Evolutionary conservation across 30 jellyfish, hydroid and myxozoan genomes (phyloP).

Genomic region (Nemopilema nomurai): DNA sequence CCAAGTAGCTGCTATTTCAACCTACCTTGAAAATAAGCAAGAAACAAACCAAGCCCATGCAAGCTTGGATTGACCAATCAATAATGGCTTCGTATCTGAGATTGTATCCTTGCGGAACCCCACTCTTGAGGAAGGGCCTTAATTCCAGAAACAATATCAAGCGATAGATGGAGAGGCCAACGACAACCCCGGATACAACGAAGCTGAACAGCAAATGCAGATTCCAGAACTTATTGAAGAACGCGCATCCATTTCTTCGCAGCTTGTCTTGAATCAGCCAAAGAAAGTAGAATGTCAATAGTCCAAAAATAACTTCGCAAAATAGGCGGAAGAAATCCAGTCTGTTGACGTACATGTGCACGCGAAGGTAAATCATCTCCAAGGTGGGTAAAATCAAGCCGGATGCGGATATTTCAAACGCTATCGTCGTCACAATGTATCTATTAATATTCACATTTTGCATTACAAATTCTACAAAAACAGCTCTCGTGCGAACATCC

Average conservation of each 20-base stretch:
- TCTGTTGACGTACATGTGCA: slow-evolving; percentile 51
- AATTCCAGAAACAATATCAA: slow-evolving; percentile 30
- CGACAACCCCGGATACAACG: slow-evolving; percentile 17
- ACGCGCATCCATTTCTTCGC: slow-evolving; percentile 22
- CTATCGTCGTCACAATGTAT: slow-evolving; percentile 51
- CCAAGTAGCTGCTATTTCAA: neutral
- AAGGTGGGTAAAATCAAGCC: slow-evolving; percentile 49
- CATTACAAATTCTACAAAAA: slow-evolving; percentile 57
- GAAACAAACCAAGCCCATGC: slow-evolving; percentile 75
- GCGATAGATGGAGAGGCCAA: slow-evolving; percentile 60
- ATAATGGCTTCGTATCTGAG: slow-evolving; percentile 51
- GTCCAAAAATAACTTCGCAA: slow-evolving; percentile 70
- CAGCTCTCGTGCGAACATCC: slow-evolving; percentile 70
- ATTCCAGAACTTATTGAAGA: slow-evolving; percentile 56
- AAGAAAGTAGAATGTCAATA: slow-evolving; percentile 42
- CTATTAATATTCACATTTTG: slow-evolving; percentile 56
- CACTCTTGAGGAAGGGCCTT: slow-evolving; percentile 44
- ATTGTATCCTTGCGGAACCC: slow-evolving; percentile 66
- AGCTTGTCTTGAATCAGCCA: slow-evolving; percentile 31
- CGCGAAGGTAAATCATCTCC: slow-evolving; percentile 48
- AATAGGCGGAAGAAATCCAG: slow-evolving; percentile 76
- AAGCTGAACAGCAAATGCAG: slow-evolving; percentile 42
- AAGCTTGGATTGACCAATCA: slow-evolving; percentile 54
- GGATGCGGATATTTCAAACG: slow-evolving; percentile 58
- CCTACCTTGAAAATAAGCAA: slow-evolving; percentile 70